A percentile compares a stretch with the other conserved stretches of the same genome.
These are phyloP conservation scores for Cyrtorhinus lividipennis DNA, from an alignment of 1,140 invertebrate genomes.

Conservation along the genomic window DNA sequence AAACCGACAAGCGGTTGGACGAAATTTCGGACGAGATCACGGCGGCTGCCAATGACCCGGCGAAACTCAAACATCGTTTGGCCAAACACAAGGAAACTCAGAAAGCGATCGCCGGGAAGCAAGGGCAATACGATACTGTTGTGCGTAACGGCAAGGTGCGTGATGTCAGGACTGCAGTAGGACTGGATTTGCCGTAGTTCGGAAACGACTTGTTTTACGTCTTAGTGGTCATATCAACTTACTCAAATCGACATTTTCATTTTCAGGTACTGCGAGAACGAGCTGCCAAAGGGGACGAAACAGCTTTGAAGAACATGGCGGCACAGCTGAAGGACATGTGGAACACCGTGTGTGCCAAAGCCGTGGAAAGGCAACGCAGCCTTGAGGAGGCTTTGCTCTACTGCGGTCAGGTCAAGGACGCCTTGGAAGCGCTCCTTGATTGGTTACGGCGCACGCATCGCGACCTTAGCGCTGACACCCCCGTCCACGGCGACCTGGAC, in stretches of 20 bases:
- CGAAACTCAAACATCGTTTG: constrained; percentile 75
- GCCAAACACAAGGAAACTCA: constrained; percentile 92
- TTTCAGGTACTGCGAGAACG: constrained; percentile 78
- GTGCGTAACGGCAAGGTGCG: neutral
- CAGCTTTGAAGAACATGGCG: constrained; percentile 67
- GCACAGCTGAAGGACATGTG: constrained; percentile 85
- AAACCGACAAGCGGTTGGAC: constrained; percentile 69
- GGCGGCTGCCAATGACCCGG: constrained; percentile 68
- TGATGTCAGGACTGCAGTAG: too few relatives aligned
- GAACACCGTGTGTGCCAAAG: constrained; percentile 86
- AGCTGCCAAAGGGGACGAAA: constrained; percentile 79
- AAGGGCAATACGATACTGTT: constrained; percentile 36
- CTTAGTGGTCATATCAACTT: too few relatives aligned
- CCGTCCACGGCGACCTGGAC: constrained; percentile 88
- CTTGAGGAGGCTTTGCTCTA: constrained; percentile 86
- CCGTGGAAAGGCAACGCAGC: constrained; percentile 83
- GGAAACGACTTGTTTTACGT: too few relatives aligned
- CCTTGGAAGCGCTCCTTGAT: constrained; percentile 80
- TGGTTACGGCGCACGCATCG: constrained; percentile 79
- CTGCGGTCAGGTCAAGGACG: constrained; percentile 89
- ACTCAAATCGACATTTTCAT: too few relatives aligned
- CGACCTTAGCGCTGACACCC: constrained; percentile 59
- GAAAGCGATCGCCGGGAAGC: constrained; percentile 74
- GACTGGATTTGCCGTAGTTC: too few relatives aligned
- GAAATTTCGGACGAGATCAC: constrained; percentile 54